phyloP scores from a whole-genome alignment of 2,113 vertebrate species.

The Xyliphius kryptos region DNA sequence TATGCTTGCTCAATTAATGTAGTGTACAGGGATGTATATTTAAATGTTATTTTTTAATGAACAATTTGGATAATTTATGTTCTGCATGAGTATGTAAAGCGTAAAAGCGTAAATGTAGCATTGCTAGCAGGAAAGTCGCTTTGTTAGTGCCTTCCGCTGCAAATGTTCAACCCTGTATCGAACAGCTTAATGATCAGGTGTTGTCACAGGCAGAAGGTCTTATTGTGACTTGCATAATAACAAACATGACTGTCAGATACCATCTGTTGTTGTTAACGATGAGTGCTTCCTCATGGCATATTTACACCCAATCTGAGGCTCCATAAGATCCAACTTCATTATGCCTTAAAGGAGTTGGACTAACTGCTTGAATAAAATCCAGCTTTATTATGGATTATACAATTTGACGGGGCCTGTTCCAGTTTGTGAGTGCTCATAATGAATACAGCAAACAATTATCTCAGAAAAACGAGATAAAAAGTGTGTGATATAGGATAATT shows the following conservation, averaged over 20 bases:
- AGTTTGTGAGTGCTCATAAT: not conserved
- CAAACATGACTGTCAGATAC: conserved; percentile 9
- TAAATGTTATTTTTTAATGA: no score
- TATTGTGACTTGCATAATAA: not conserved
- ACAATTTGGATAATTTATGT: no score
- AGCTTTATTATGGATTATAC: conserved; percentile 4
- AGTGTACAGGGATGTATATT: no score
- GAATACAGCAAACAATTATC: no score
- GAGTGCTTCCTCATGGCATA: conserved; percentile 4
- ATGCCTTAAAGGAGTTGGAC: conserved; percentile 8
- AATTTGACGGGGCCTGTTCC: not conserved
- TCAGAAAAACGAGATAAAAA: no score
- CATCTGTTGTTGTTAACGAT: conserved; percentile 21
- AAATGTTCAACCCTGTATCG: conserved; percentile 8
- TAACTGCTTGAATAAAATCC: conserved; percentile 6
- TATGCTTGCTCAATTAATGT: no score
- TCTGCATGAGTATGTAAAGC: no score
- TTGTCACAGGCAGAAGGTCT: not conserved
- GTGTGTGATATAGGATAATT: no score
- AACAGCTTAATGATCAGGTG: conserved; percentile 13
- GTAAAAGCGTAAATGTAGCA: no score
- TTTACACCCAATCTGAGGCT: conserved; percentile 6
- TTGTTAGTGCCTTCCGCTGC: no score
- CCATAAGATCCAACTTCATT: conserved; percentile 7
- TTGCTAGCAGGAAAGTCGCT: no score